Percentiles rank a stretch among this genome's conserved stretches.
phyloP scores from a whole-genome alignment of 1,140 invertebrate genomes.

The Metopolophium dirhodum region DNA sequence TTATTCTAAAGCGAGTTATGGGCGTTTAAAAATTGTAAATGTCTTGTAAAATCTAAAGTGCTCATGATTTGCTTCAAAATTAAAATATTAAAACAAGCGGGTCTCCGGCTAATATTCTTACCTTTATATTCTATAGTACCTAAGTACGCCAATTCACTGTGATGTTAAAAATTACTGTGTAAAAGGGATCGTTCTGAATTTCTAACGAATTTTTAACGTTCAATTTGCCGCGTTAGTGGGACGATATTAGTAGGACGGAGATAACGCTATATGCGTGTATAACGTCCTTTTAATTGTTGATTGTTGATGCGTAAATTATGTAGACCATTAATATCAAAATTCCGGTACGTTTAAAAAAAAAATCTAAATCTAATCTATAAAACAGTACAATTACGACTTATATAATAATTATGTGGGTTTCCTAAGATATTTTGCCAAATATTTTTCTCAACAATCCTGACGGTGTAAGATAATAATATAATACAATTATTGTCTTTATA shows the following conservation, averaged over 20 bases:
- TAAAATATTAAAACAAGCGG: neutral
- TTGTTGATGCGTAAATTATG: neutral
- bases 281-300: neutral
- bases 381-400: neutral
- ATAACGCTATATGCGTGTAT: neutral
- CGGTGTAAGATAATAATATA: neutral
- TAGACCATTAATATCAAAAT: neutral
- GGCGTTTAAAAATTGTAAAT: no score
- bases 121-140: neutral
- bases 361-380: neutral
- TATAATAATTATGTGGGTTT: slow-evolving; percentile 11
- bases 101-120: neutral
- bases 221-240: neutral
- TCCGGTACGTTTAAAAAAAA: neutral
- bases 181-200: neutral
- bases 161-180: neutral
- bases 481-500: neutral
- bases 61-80: neutral
- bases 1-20: no score
- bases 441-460: neutral
- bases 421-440: slow-evolving; percentile 2
- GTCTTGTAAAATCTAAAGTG: no score
- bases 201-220: no score
- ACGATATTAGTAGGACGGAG: neutral
- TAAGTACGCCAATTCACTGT: no score